A percentile compares a stretch with the other conserved stretches of the same genome.
phyloP scores from a whole-genome alignment of 2,797 vertebrate species.

The Ciconia nigra region DNA sequence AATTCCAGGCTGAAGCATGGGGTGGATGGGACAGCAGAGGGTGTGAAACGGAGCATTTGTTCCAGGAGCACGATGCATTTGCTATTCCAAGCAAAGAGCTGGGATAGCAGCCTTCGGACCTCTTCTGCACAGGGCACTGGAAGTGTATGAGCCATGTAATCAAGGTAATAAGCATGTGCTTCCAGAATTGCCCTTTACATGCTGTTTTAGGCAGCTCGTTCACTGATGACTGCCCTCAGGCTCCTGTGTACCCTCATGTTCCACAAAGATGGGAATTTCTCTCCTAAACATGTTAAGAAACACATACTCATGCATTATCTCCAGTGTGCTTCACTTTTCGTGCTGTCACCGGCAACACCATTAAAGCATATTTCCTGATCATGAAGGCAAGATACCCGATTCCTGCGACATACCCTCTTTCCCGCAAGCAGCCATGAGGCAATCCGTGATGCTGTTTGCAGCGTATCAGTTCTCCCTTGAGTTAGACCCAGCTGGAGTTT shows the following conservation, averaged over 20 bases:
- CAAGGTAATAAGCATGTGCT: background rate
- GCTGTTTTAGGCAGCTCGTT: background rate
- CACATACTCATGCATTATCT: background rate
- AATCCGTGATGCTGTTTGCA: background rate
- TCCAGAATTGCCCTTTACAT: background rate
- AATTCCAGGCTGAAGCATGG: background rate
- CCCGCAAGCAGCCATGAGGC: background rate
- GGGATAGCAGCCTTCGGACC: background rate
- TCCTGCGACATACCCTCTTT: background rate
- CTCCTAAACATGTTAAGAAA: background rate
- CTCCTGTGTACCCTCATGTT: background rate
- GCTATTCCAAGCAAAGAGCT: background rate
- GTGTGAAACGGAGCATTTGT: background rate
- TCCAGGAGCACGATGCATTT: background rate
- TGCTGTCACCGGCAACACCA: rapidly evolving
- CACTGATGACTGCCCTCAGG: background rate
- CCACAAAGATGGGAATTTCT: background rate
- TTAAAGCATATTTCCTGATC: background rate
- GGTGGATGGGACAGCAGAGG: background rate
- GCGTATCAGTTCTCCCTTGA: rapidly evolving
- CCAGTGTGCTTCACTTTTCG: background rate
- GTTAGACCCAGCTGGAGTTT: background rate
- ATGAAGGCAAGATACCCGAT: background rate
- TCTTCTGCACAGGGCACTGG: background rate
- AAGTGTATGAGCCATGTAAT: background rate